Conservation (phyloP, 2,797 vertebrate genomes). For the Percopsis omiscomaycus region DNA sequence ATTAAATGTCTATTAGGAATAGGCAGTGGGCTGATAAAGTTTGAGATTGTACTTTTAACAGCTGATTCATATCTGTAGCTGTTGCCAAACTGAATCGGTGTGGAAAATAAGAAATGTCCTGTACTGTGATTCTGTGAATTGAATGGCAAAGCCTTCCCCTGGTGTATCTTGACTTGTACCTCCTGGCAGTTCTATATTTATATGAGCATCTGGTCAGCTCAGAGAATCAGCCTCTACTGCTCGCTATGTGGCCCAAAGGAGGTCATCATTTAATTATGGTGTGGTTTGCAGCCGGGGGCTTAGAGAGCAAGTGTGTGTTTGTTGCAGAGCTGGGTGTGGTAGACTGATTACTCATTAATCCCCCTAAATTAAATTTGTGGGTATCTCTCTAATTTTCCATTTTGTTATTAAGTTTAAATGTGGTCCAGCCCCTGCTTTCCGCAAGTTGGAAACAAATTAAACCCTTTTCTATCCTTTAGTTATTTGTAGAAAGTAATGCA, state of each 20-base stretch:
- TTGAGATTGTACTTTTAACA: no score
- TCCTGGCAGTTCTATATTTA: neutral
- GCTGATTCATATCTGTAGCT: no score
- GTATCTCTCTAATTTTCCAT: conserved; percentile 12
- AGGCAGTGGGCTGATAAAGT: no score
- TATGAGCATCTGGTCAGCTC: neutral
- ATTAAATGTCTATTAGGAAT: no score
- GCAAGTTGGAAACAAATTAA: conserved; percentile 2
- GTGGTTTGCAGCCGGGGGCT: neutral
- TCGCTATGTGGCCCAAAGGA: conserved; percentile 12
- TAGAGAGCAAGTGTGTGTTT: neutral
- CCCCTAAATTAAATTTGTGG: conserved; percentile 4
- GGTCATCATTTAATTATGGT: conserved; percentile 21
- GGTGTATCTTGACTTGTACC: neutral
- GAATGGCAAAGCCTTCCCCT: neutral
- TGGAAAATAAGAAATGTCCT: no score
- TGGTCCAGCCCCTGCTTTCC: conserved; percentile 4
- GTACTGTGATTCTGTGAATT: no score
- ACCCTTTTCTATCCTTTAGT: neutral
- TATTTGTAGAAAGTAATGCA: no score
- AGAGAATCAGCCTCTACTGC: neutral
- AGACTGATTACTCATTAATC: neutral
- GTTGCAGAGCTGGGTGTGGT: neutral
- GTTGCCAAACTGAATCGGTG: no score
- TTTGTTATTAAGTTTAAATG: neutral